Conservation (phyloP, 2,888 invertebrate species). For the Diplolepis rosae region DNA sequence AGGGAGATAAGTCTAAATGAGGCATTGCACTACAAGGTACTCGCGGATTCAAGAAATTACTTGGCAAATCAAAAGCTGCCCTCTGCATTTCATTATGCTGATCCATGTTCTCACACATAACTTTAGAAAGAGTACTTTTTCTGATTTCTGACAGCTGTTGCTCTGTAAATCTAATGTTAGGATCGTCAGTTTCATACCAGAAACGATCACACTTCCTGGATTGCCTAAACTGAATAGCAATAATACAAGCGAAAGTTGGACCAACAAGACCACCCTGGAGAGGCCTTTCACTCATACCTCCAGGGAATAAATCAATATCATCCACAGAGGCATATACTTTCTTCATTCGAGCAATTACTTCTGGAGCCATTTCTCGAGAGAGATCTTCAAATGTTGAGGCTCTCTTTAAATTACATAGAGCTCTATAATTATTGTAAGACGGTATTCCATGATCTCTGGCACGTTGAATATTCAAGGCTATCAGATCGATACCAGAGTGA, state of each 20-base stretch:
- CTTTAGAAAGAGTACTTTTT: conserved; percentile 88
- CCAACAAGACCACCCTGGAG: conserved; percentile 94
- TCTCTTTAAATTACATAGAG: conserved; percentile 90
- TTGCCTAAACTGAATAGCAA: conserved; percentile 94
- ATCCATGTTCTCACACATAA: conserved; percentile 94
- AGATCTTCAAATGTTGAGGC: conserved; percentile 91
- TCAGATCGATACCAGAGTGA: conserved; percentile 93
- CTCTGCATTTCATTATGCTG: conserved; percentile 89
- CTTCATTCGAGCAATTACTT: conserved; percentile 86
- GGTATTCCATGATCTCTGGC: conserved; percentile 91
- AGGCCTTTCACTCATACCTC: conserved; percentile 92
- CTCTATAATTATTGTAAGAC: conserved; percentile 92
- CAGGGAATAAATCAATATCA: conserved; percentile 97
- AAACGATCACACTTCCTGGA: conserved; percentile 94
- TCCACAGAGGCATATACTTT: conserved; percentile 91
- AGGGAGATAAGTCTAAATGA: conserved; percentile 86
- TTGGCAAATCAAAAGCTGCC: conserved; percentile 92
- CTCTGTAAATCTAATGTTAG: conserved; percentile 86
- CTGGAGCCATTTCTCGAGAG: conserved; percentile 88
- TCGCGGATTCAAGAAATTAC: conserved; percentile 92
- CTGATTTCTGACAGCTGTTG: conserved; percentile 91
- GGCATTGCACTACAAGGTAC: conserved; percentile 89
- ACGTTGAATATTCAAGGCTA: conserved; percentile 93
- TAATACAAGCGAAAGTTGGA: conserved; percentile 95
- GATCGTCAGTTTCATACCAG: conserved; percentile 94